Evolutionary conservation across 2,888 invertebrate species (phyloP).

Genomic region (Xanthorhoe designata): DNA sequence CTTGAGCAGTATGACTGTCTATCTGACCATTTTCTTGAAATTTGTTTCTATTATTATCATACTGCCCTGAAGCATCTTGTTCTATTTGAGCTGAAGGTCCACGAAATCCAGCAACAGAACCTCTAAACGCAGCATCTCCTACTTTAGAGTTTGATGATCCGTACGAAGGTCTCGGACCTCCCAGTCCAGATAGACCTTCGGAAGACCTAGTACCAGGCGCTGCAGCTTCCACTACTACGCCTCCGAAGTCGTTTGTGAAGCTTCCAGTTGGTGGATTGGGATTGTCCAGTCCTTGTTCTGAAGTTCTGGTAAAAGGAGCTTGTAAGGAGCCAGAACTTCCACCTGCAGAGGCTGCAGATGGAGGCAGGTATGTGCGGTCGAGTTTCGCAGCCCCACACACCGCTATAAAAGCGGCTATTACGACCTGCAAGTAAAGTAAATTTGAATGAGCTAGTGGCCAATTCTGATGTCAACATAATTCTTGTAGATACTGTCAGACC

Average conservation of each 20-base stretch:
- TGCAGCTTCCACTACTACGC: slow-evolving; percentile 77
- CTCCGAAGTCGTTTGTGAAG: slow-evolving; percentile 70
- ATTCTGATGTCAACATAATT: background rate
- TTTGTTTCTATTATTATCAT: background rate
- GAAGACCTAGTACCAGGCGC: slow-evolving; percentile 68
- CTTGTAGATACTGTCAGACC: too few species aligned
- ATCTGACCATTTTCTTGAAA: background rate
- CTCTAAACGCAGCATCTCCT: slow-evolving; percentile 73
- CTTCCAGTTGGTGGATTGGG: slow-evolving; percentile 66
- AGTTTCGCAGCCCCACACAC: slow-evolving; percentile 72
- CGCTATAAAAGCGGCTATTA: slow-evolving; percentile 70
- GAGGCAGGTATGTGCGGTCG: slow-evolving; percentile 70
- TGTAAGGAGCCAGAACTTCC: slow-evolving; percentile 64
- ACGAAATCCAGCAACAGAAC: slow-evolving; percentile 49
- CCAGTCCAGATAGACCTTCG: slow-evolving; percentile 63
- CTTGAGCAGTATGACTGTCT: background rate
- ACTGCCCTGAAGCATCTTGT: background rate
- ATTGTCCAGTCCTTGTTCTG: slow-evolving; percentile 56
- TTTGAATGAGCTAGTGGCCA: background rate
- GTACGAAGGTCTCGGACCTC: slow-evolving; percentile 66
- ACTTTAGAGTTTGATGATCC: slow-evolving; percentile 78
- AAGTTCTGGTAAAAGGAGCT: slow-evolving; percentile 55
- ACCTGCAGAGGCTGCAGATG: slow-evolving; percentile 69
- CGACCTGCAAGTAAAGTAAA: slow-evolving; percentile 55
- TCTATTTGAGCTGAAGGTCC: slow-evolving; percentile 9